Base-by-base conservation (phyloP, 1,140 invertebrate species). In the Philotrypesis tridentata region DNA sequence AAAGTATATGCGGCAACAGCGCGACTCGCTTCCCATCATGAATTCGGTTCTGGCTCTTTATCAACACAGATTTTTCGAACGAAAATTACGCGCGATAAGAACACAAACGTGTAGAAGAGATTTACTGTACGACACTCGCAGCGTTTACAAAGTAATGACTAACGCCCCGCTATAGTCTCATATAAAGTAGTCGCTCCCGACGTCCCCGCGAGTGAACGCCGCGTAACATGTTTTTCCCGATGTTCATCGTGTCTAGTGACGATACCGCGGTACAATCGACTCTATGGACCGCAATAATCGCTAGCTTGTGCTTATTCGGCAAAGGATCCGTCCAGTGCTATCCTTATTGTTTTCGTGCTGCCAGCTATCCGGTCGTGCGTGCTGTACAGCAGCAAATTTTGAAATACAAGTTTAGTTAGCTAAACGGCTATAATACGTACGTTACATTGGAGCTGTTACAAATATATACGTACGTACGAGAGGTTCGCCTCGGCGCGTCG, bases 141-240 rank as follows among this genome's bases (percentile, higher is more conserved):
- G n/a, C 63, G 23, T 9, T 9, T 17, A 29, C 27, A 14, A 33
- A n/a, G 79, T 29, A 31, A 74, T 67, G 71, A 63, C 17, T 74
- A 73, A 65, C 2, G 40, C 48, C 31, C 33, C 23, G n/a, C 2
- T 33, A n/a, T 65, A 48, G 23, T 37, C 23, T 37, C 48, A n/a
- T n/a, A n/a, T n/a, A n/a, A n/a, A n/a, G n/a, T 21, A 48, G 8
- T 79, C 25, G 5, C 37, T 40, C 65, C 68, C 37, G 23, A 74
- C 65, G 33, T 27, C 61, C n/a, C n/a, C n/a, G n/a, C n/a, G n/a
- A n/a, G 61, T 67, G 23, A 79, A 17, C 48, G n/a, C 21, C 25
- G 61, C n/a, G 65, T 79, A 79, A 70, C 70, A 80, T 80, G 79
- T 73, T 80, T 80, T 74, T 65, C 55, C 60, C 61, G 14, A 40